A percentile compares a stretch with the other conserved stretches of the same genome.
These are phyloP conservation scores for Deilephila elpenor DNA, from an alignment of 2,888 invertebrate genomes.

Conservation along the genomic window DNA sequence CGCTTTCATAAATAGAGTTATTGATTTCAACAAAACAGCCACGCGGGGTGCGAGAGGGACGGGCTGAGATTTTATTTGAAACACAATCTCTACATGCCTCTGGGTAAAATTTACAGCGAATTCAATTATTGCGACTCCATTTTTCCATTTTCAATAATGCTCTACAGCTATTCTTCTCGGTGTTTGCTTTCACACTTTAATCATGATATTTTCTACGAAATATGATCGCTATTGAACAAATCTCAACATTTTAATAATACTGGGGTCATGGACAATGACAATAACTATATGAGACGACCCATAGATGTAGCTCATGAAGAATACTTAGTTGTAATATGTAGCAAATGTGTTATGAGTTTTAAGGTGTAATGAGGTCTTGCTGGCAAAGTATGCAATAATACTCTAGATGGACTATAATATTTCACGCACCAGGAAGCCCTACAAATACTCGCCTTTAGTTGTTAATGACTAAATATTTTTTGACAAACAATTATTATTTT, in stretches of 20 bases:
- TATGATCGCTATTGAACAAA: too few relatives aligned
- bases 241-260: too few relatives aligned
- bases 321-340: neutral
- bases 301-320: neutral
- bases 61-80: conserved; percentile 16
- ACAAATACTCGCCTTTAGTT: too few relatives aligned
- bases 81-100: neutral
- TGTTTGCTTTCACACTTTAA: neutral
- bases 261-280: neutral
- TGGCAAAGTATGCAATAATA: too few relatives aligned
- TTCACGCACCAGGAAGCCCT: too few relatives aligned
- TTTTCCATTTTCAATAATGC: neutral
- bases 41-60: neutral
- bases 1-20: neutral
- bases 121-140: neutral
- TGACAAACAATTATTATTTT: too few relatives aligned
- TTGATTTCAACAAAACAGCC: conserved; percentile 10
- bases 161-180: neutral
- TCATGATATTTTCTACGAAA: neutral
- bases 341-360: neutral
- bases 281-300: neutral
- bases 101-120: neutral
- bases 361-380: too few relatives aligned
- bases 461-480: too few relatives aligned
- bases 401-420: too few relatives aligned